Conservation (phyloP, 2,888 invertebrate species). For the Andrena praecox region DNA sequence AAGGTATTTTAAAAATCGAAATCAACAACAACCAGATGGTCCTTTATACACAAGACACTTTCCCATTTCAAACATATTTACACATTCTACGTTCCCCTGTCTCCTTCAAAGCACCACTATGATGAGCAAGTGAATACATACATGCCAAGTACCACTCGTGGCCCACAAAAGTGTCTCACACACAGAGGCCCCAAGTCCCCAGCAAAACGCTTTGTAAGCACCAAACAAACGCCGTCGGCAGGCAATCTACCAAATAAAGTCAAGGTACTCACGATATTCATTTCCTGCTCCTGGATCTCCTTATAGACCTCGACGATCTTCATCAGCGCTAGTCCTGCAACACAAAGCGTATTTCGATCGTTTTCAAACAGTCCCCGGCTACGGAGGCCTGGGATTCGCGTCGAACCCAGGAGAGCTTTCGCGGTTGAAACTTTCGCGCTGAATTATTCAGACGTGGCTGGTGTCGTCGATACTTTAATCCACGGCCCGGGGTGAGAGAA, state of each 20-base stretch:
- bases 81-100: too few species aligned
- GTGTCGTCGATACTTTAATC: slow-evolving; percentile 83
- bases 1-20: too few species aligned
- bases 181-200: too few species aligned
- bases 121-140: too few species aligned
- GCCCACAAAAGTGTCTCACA: too few species aligned
- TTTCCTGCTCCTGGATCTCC: slow-evolving; percentile 97
- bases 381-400: slow-evolving; percentile 22
- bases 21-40: too few species aligned
- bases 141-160: too few species aligned
- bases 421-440: slow-evolving; percentile 79
- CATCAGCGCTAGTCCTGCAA: slow-evolving; percentile 94
- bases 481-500: slow-evolving; percentile 55
- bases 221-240: neutral
- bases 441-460: slow-evolving; percentile 83
- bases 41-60: too few species aligned
- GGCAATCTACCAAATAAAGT: neutral
- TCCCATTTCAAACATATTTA: too few species aligned
- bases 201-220: neutral
- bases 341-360: slow-evolving; percentile 75
- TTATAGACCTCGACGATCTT: slow-evolving; percentile 97
- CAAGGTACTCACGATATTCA: slow-evolving; percentile 94
- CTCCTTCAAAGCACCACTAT: too few species aligned
- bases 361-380: slow-evolving; percentile 20
- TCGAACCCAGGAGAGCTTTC: slow-evolving; percentile 47